A percentile compares a stretch with the other conserved stretches of the same genome.
Evolutionary conservation across 1,140 invertebrate species (phyloP).

Genomic region (Orchesella cincta): DNA sequence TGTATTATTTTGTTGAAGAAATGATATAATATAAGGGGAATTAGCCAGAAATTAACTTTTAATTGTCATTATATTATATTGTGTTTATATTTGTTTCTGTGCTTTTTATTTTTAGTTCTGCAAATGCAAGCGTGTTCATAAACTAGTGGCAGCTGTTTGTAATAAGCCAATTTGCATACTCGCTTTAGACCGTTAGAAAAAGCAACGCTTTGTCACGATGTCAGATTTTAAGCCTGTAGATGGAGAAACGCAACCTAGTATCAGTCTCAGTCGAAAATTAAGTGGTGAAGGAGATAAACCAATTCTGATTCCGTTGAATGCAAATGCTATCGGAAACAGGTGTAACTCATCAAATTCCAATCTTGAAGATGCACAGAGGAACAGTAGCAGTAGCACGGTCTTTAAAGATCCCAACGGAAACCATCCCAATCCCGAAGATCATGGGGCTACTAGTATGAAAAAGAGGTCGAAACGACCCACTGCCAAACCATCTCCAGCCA

Average conservation of each 20-base stretch:
- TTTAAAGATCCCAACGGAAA: background rate
- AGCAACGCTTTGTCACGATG: slow-evolving; percentile 8
- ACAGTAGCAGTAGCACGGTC: background rate
- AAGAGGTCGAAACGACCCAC: slow-evolving; percentile 25
- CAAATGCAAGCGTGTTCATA: too few relatives aligned
- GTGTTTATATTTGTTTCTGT: too few relatives aligned
- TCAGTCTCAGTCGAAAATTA: background rate
- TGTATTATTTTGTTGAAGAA: too few relatives aligned
- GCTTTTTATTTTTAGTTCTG: too few relatives aligned
- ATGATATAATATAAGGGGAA: too few relatives aligned
- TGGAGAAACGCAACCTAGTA: background rate
- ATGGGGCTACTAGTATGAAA: slow-evolving; percentile 29
- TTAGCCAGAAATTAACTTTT: too few relatives aligned
- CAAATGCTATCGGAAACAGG: slow-evolving; percentile 12
- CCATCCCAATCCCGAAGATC: background rate
- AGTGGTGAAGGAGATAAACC: slow-evolving; percentile 4
- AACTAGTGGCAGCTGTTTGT: too few relatives aligned
- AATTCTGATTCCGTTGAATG: slow-evolving; percentile 18
- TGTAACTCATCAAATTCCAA: background rate
- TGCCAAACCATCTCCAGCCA: slow-evolving; percentile 40
- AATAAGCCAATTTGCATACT: too few relatives aligned
- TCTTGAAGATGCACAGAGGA: background rate
- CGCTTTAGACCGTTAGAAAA: too few relatives aligned
- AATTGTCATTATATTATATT: too few relatives aligned
- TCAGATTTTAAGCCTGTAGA: slow-evolving; percentile 2